Evolutionary conservation across 1,140 invertebrate genomes (phyloP).

Genomic region (Drosophila bocqueti): DNA sequence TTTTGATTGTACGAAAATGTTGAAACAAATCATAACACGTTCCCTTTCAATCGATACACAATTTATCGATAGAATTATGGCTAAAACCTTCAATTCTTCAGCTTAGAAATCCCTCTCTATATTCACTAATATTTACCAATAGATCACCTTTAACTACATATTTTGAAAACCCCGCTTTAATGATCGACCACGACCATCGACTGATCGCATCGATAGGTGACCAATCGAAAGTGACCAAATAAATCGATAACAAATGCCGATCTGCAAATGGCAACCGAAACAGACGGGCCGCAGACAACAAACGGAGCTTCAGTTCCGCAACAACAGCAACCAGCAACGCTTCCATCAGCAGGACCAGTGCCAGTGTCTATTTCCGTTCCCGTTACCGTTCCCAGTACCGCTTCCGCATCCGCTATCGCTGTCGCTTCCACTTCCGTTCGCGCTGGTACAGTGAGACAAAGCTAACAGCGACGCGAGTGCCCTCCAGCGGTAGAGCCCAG

Average conservation of each 20-base stretch:
- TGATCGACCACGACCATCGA: constrained; percentile 8
- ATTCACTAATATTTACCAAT: too few relatives aligned
- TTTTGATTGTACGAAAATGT: too few relatives aligned
- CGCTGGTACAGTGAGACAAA: constrained; percentile 47
- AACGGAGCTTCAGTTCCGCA: constrained; percentile 30
- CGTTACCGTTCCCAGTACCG: constrained; percentile 7
- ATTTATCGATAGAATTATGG: not conserved
- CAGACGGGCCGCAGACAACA: constrained; percentile 32
- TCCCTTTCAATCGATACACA: not conserved
- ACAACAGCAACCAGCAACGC: not conserved
- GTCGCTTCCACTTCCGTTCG: not conserved
- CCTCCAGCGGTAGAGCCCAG: constrained; percentile 13
- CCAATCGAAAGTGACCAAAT: constrained; percentile 19
- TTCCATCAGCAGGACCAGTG: constrained; percentile 1
- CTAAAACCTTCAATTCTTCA: not conserved
- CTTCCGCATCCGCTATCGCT: not conserved
- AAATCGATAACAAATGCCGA: constrained; percentile 38
- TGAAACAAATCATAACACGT: not conserved
- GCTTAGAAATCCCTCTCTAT: too few relatives aligned
- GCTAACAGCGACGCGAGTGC: constrained; percentile 43
- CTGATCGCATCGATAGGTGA: not conserved
- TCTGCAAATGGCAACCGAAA: constrained; percentile 51
- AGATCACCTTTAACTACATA: not conserved
- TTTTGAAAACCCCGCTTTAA: not conserved
- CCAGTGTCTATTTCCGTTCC: constrained; percentile 14